Base-by-base conservation (phyloP, 1,140 invertebrate genomes). In the Drosophila kurseongensis region DNA sequence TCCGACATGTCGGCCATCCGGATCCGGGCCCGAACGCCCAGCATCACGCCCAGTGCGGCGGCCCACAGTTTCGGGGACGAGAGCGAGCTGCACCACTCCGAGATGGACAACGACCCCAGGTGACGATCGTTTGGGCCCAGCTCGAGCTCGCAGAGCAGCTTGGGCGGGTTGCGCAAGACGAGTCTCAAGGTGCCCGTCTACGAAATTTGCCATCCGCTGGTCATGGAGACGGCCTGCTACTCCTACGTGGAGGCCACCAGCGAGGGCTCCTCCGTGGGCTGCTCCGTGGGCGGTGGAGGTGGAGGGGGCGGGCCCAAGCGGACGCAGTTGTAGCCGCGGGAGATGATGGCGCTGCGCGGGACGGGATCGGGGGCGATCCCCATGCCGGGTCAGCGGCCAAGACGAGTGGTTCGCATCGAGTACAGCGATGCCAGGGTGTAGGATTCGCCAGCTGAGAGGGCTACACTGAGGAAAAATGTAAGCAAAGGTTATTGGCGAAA, bases 1-100 rank as follows among this genome's bases (percentile, higher is more conserved):
- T 95, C 95, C 5, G 95, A 95, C 61, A 95, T 95, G 58, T 96
- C 95, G 14, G 95, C 95, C 78, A 78, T 94, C 29, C 90, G 93
- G 38, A 93, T 93, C 13, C 79, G 92, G n/a, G 93, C 91, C n/a
- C 78, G 93, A 12, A 94, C 93, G 10, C 93, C 93, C n/a, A 94
- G 93, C 68, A 92, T 92, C 32, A 91, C 93, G 73, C 86, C 93
- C 82, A 91, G 92, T 78, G 69, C 93, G 59, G 80, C 91, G 41
- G 75, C 92, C 29, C 71, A 94, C 71, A 93, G 93, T 5, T 75
- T 94, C 14, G 93, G 93, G 8, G 94, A 94, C 12, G 94, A 95
- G 57, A 94, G 93, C 69, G 94, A 94, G 63, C 92, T 93, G 8
- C 79, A 89, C 58, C 93, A 94, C 42, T 90, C 90, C n/a, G 90